Evolutionary conservation across 2,797 vertebrate genomes (phyloP).

Genomic region (Meda fulgida): DNA sequence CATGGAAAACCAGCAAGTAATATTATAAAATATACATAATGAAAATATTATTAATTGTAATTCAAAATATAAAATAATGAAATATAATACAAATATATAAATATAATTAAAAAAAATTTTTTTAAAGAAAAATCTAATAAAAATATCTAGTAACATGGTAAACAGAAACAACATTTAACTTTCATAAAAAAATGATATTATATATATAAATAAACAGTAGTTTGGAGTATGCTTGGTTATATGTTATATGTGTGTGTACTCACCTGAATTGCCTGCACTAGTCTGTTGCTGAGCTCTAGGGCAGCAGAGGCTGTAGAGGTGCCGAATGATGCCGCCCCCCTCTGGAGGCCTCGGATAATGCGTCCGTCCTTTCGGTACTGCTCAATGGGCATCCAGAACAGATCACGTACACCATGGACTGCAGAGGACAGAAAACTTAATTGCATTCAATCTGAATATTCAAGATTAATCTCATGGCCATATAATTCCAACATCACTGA

Average conservation of each 20-base stretch:
- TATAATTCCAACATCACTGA: background rate
- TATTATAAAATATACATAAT: background rate
- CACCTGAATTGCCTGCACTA: constrained; percentile 96
- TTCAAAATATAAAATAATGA: too few species aligned
- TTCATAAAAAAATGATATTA: too few species aligned
- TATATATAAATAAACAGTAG: too few species aligned
- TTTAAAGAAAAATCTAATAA: background rate
- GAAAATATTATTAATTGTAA: background rate
- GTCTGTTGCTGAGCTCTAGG: constrained; percentile 93
- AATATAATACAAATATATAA: background rate
- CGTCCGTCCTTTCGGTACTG: constrained; percentile 92
- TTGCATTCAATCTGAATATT: background rate
- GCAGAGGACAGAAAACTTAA: background rate
- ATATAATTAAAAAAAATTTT: too few species aligned
- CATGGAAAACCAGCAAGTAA: background rate
- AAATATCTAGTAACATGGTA: background rate
- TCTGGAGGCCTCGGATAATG: constrained; percentile 92
- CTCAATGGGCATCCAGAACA: constrained; percentile 94
- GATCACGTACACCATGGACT: constrained; percentile 93
- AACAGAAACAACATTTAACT: background rate
- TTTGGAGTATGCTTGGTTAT: background rate
- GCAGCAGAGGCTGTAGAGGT: constrained; percentile 92
- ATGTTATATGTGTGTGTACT: background rate
- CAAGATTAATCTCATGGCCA: background rate
- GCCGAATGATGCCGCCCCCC: constrained; percentile 91